phyloP scores from a whole-genome alignment of 2,888 invertebrate genomes.

The Malthinus seriepunctatus region DNA sequence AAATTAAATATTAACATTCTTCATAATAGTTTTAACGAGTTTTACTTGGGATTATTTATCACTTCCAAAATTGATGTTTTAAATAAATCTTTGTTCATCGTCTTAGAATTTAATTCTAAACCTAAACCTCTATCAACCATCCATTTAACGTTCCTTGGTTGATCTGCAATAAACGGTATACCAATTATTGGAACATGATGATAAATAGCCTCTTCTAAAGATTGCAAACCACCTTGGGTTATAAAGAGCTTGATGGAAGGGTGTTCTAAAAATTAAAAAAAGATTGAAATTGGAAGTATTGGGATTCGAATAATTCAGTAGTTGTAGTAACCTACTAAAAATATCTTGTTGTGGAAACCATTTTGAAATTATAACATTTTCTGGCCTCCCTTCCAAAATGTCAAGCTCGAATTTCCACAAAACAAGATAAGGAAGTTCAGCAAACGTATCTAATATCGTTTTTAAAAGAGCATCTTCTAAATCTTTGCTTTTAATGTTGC shows the following conservation, averaged over 20 bases:
- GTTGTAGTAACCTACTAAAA: conserved; percentile 21
- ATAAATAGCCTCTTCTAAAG: conserved; percentile 43
- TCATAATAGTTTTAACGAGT: not conserved
- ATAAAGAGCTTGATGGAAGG: conserved; percentile 43
- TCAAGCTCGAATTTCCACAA: conserved; percentile 36
- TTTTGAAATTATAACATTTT: conserved; percentile 33
- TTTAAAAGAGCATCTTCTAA: not conserved
- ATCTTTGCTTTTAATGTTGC: conserved; percentile 10
- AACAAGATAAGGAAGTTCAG: conserved; percentile 9
- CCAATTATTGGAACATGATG: conserved; percentile 41
- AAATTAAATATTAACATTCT: not conserved
- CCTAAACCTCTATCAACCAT: conserved; percentile 37
- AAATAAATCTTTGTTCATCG: conserved; percentile 34
- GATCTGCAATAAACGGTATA: conserved; percentile 45
- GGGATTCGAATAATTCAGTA: not conserved
- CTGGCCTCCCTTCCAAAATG: conserved; percentile 21
- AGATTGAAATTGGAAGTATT: not conserved
- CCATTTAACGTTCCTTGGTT: conserved; percentile 39
- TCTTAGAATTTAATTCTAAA: conserved; percentile 35
- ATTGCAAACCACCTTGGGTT: conserved; percentile 44
- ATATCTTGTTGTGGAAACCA: conserved; percentile 39
- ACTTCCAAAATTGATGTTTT: conserved; percentile 22
- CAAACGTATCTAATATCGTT: not conserved
- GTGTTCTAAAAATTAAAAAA: conserved; percentile 36
- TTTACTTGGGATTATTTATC: conserved; percentile 21